Evolutionary conservation across 2,888 invertebrate genomes (phyloP).

Genomic region (Thecophora atra): DNA sequence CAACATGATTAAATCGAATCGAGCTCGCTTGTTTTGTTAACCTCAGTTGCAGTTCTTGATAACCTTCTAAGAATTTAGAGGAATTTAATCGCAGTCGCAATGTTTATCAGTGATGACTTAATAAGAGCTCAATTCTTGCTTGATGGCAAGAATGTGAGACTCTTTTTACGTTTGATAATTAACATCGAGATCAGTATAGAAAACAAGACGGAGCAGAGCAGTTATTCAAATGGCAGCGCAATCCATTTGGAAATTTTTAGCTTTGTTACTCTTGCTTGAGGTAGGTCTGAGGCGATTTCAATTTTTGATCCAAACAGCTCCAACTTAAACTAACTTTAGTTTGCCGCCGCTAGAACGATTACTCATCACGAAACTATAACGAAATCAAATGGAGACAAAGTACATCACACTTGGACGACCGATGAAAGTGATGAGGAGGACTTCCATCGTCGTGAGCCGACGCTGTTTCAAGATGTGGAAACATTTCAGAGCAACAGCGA

Average conservation of each 20-base stretch:
- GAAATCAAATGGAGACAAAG: slow-evolving; percentile 34
- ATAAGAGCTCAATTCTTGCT: background rate
- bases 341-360: slow-evolving; percentile 25
- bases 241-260: background rate
- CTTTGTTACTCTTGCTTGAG: background rate
- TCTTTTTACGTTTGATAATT: background rate
- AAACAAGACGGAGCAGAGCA: background rate
- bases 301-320: slow-evolving; percentile 26
- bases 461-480: background rate
- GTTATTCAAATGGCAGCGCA: background rate
- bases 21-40: background rate
- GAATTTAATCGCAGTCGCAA: background rate
- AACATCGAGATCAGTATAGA: background rate
- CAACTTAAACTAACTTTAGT: slow-evolving; percentile 5
- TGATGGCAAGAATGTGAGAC: background rate
- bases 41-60: background rate
- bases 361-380: slow-evolving; percentile 22
- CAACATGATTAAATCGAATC: too few species aligned
- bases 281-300: background rate
- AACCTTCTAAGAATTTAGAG: slow-evolving; percentile 9
- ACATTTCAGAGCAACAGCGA: background rate
- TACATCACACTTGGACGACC: slow-evolving; percentile 35
- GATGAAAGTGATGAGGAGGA: slow-evolving; percentile 29
- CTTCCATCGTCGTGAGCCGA: background rate
- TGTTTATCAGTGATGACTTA: background rate